Base-by-base conservation (phyloP, 2,113 vertebrate species). In the Ornithorhynchus anatinus region DNA sequence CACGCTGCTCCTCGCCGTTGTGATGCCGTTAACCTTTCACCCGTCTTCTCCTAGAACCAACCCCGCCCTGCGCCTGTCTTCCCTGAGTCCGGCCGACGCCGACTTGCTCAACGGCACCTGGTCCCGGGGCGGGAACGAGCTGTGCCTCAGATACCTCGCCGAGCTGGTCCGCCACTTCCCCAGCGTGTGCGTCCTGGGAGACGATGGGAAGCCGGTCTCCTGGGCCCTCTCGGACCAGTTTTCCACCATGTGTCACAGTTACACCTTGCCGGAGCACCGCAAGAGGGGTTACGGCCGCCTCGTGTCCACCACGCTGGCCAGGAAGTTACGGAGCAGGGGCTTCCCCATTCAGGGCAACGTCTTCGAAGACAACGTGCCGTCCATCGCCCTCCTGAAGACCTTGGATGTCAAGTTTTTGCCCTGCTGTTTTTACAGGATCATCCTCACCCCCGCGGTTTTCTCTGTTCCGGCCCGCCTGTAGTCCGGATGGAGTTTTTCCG, bases 201-300 rank as follows among this genome's bases (percentile, higher is more conserved):
- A 87, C 19, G 59, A 52, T 2, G 79, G 84, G 20, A 56, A 36
- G 11, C 86, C 84, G 0, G 12, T 87, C 27, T 91, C 89, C 52
- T 90, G 90, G 91, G 36, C 75, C 19, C 22, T 91, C 62, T 87
- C 78, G 36, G 86, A 92, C 43, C 90, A 91, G 71, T 90, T 90
- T 79, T 75, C 81, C 63, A 86, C 88, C 33, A 79, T 91, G 72
- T 89, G 89, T 69, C 90, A 83, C 20, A 8, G 64, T 40, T 90
- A 84, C 35, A 88, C 87, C 33, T 43, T 89, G 32, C 84, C 89
- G 2, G 72, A 89, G 9, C 62, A 89, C 51, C 75, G 79, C 35
- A 71, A 80, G 27, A 79, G 77, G 5, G 86, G 91, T 39, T 87
- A 88, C 15, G 80, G 69, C 59, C 39, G 5, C 23, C 72, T 90